Conservation (phyloP, 2,888 invertebrate genomes). For the Aporophyla nigra region DNA sequence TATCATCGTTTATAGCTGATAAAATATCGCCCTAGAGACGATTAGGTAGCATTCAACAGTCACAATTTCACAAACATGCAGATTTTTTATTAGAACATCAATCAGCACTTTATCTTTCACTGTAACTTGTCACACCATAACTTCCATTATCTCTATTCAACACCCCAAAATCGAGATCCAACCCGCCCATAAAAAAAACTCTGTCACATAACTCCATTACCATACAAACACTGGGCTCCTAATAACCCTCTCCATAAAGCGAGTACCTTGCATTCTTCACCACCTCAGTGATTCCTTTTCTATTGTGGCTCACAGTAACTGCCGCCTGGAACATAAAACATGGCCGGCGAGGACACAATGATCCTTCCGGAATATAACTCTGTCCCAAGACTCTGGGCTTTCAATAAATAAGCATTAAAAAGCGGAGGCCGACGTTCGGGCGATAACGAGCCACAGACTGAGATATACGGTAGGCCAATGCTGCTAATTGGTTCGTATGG, state of each 20-base stretch:
- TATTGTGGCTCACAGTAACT: conserved; percentile 66
- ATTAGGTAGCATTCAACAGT: background rate
- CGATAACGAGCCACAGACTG: conserved; percentile 80
- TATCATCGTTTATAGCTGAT: no score
- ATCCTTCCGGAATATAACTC: conserved; percentile 84
- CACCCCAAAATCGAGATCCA: background rate
- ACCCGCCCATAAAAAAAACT: conserved; percentile 22
- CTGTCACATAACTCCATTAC: conserved; percentile 41
- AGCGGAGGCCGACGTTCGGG: conserved; percentile 73
- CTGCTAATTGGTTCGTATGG: conserved; percentile 63
- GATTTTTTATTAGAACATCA: no score
- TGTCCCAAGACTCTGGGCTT: conserved; percentile 71
- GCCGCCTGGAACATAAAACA: conserved; percentile 77
- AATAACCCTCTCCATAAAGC: conserved; percentile 52
- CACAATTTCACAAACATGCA: background rate
- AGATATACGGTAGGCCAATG: conserved; percentile 57
- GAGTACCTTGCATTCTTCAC: conserved; percentile 52
- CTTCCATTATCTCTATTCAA: conserved; percentile 7
- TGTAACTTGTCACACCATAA: background rate
- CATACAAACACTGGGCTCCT: conserved; percentile 42
- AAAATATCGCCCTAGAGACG: background rate
- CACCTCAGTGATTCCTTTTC: conserved; percentile 65
- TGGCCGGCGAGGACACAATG: conserved; percentile 81
- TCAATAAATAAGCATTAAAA: conserved; percentile 90
- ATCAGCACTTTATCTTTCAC: background rate